phyloP scores from a whole-genome alignment of 2,797 vertebrate species.

The Dallia pectoralis region DNA sequence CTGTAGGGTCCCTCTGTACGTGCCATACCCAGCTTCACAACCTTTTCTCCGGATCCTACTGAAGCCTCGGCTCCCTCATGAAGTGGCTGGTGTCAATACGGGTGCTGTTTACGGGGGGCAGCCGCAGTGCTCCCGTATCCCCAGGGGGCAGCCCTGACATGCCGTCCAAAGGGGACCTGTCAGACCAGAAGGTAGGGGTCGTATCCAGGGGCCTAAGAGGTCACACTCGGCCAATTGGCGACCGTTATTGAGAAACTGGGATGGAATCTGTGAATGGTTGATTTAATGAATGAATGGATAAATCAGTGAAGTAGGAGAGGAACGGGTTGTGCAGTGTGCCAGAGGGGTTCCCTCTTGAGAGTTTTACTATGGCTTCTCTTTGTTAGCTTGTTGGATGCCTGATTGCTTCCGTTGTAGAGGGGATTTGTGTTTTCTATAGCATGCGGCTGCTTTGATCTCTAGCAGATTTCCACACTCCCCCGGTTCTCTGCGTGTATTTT shows the following conservation, averaged over 20 bases:
- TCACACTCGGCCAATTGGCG: neutral
- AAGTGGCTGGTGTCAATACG: conserved; percentile 70
- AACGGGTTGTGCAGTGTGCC: neutral
- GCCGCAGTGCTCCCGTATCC: conserved; percentile 63
- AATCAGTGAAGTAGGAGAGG: neutral
- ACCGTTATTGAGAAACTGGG: too few species aligned
- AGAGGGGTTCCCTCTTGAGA: neutral
- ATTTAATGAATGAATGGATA: neutral
- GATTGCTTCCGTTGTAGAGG: neutral
- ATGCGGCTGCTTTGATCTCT: neutral
- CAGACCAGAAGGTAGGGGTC: conserved; percentile 65
- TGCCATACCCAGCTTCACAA: conserved; percentile 12
- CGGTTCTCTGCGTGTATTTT: neutral
- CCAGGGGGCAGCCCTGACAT: conserved; percentile 60
- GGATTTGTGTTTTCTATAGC: neutral
- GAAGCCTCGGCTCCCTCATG: conserved; percentile 49
- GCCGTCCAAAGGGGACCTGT: conserved; percentile 57
- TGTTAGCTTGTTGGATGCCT: neutral
- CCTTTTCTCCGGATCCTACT: conserved; percentile 2
- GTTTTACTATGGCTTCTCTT: neutral
- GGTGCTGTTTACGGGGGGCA: conserved; percentile 49
- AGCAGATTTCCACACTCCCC: neutral
- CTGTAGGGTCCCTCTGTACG: conserved; percentile 4
- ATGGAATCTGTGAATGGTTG: too few species aligned
- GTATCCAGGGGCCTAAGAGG: neutral